phyloP scores from a whole-genome alignment of 2,113 vertebrate species.

The Aegotheles bennettii region DNA sequence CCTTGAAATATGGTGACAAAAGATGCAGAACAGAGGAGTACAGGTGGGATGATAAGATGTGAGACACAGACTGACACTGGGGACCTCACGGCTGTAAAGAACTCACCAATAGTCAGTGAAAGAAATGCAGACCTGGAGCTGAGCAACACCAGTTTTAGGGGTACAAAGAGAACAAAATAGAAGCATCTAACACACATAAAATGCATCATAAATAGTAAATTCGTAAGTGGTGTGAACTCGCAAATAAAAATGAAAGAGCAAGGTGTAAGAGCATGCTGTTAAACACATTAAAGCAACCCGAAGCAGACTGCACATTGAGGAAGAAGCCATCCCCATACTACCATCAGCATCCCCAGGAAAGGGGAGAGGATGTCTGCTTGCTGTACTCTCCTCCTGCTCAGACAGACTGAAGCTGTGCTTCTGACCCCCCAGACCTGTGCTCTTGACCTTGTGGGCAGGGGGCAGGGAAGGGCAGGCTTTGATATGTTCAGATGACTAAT shows the following conservation, averaged over 20 bases:
- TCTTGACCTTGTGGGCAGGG: neutral
- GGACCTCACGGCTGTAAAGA: neutral
- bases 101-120: neutral
- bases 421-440: neutral
- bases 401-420: neutral
- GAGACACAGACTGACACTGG: neutral
- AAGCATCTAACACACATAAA: neutral
- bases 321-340: neutral
- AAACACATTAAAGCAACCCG: neutral
- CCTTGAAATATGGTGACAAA: neutral
- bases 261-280: neutral
- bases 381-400: neutral
- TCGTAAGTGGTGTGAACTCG: fast-evolving
- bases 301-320: neutral
- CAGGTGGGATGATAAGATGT: neutral
- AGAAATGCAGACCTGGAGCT: neutral
- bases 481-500: neutral
- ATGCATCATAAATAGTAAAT: neutral
- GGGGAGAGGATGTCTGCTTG: neutral
- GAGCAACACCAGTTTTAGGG: neutral
- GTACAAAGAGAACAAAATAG: neutral
- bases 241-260: neutral
- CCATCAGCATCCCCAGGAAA: neutral
- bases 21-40: neutral
- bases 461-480: neutral